These are phyloP conservation scores for Drosophila anceps DNA, from an alignment of 2,888 invertebrate species.

Conservation along the genomic window DNA sequence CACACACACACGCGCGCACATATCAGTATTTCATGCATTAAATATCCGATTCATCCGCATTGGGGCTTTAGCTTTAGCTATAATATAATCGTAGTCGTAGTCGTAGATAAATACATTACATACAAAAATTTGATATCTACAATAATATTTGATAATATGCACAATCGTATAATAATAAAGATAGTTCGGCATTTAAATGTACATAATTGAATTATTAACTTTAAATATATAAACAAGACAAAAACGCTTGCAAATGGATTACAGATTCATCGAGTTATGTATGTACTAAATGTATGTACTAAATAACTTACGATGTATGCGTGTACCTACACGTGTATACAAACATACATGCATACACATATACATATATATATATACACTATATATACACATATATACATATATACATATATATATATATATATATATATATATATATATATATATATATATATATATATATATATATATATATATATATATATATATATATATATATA, in stretches of 20 bases:
- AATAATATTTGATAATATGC: slow-evolving; percentile 58
- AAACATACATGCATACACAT: slow-evolving; percentile 23
- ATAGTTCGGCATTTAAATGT: slow-evolving; percentile 58
- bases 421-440: slow-evolving; percentile 8
- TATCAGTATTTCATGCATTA: slow-evolving; percentile 17
- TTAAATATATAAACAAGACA: slow-evolving; percentile 69
- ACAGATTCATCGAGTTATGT: slow-evolving; percentile 61
- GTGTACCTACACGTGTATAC: slow-evolving; percentile 29
- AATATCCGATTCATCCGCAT: slow-evolving; percentile 30
- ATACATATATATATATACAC: neutral
- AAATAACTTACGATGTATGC: slow-evolving; percentile 22
- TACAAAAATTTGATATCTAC: slow-evolving; percentile 74
- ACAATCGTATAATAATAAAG: slow-evolving; percentile 59
- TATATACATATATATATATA: neutral
- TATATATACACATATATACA: too few relatives aligned
- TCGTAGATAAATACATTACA: slow-evolving; percentile 62
- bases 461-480: slow-evolving; percentile 5
- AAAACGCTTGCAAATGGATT: slow-evolving; percentile 74
- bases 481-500: slow-evolving; percentile 28
- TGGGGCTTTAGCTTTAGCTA: slow-evolving; percentile 27
- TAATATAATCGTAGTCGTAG: slow-evolving; percentile 46
- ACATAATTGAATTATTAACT: slow-evolving; percentile 69
- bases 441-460: neutral
- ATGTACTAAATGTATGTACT: slow-evolving; percentile 29
- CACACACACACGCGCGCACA: slow-evolving; percentile 15